Conservation (phyloP, 2,113 vertebrate species). For the Puma concolor region DNA sequence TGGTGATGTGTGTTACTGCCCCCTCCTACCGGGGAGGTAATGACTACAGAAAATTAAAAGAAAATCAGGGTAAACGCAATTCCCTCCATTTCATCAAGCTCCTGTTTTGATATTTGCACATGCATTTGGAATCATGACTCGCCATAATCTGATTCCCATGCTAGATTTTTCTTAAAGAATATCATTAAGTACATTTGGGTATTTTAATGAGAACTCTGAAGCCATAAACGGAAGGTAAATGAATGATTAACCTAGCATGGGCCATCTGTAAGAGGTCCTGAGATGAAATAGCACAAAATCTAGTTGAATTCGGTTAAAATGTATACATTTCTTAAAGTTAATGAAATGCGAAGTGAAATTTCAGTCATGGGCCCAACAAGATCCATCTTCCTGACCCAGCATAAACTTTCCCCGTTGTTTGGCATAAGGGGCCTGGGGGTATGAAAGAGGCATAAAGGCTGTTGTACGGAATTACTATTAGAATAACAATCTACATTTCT, state of each 20-base stretch:
- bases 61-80: constrained; percentile 72
- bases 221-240: not conserved
- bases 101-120: constrained; percentile 68
- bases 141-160: not conserved
- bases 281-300: not conserved
- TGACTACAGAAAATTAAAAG: constrained; percentile 59
- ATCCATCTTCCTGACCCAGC: not conserved
- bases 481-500: not conserved
- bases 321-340: not conserved
- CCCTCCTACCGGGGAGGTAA: not conserved
- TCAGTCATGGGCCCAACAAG: not conserved
- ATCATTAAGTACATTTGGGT: not conserved
- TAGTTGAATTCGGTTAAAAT: constrained; percentile 27
- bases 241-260: not conserved
- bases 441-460: not conserved
- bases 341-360: constrained; percentile 16
- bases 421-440: not conserved
- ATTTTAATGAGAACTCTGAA: not conserved
- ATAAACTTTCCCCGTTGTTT: constrained; percentile 1
- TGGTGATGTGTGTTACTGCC: rapidly evolving
- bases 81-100: constrained; percentile 55
- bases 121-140: constrained; percentile 53
- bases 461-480: not conserved
- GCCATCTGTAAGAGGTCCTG: not conserved
- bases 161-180: constrained; percentile 2